Conservation (phyloP, 2,888 invertebrate genomes). For the Lycocerus yunnanus region DNA sequence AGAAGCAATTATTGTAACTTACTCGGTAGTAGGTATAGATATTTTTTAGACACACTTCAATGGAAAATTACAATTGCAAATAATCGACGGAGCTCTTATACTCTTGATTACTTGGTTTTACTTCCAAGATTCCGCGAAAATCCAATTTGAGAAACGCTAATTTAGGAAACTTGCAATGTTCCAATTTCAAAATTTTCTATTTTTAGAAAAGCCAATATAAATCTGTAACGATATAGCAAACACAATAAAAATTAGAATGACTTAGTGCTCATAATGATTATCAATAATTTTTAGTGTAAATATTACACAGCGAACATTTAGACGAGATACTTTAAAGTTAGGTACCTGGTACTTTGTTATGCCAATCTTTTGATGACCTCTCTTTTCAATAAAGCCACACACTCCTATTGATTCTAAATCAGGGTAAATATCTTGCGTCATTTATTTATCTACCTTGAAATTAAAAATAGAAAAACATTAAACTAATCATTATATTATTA, state of each 20-base stretch:
- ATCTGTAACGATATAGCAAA: not conserved
- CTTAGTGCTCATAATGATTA: not conserved
- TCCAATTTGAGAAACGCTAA: too few relatives aligned
- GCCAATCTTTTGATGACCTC: conserved; percentile 17
- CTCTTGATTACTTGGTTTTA: too few relatives aligned
- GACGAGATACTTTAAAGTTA: not conserved
- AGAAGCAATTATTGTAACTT: too few relatives aligned
- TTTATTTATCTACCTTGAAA: conserved; percentile 18
- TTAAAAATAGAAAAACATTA: conserved; percentile 3
- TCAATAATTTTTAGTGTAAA: not conserved
- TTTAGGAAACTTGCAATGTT: not conserved
- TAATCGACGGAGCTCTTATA: too few relatives aligned
- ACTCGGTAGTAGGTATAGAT: too few relatives aligned
- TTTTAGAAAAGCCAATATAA: not conserved
- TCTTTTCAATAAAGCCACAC: conserved; percentile 12
- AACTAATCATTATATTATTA: not conserved
- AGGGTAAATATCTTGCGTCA: conserved; percentile 32
- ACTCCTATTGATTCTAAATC: conserved; percentile 20
- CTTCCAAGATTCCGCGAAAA: too few relatives aligned
- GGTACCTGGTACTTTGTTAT: conserved; percentile 36
- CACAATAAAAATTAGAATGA: not conserved
- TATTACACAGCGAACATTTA: not conserved
- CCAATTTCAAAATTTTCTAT: not conserved
- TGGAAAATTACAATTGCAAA: too few relatives aligned
- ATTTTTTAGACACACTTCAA: too few relatives aligned